Conservation (phyloP, 1,140 invertebrate species). For the Drosophila bocki region DNA sequence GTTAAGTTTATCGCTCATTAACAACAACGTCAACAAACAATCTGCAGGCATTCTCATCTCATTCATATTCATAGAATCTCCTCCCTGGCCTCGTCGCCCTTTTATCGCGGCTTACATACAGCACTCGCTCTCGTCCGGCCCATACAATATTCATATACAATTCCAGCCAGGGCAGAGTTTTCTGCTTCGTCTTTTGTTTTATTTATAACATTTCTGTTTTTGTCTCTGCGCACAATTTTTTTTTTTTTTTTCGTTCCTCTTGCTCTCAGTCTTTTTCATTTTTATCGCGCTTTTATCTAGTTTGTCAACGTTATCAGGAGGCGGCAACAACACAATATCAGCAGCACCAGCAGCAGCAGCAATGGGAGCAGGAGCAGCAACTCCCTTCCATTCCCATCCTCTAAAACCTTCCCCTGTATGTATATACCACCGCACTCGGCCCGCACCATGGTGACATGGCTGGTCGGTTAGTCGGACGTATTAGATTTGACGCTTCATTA, state of each 20-base stretch:
- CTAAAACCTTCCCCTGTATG: constrained; percentile 10
- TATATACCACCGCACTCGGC: constrained; percentile 4
- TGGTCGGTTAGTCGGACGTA: constrained; percentile 64
- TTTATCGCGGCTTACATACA: constrained; percentile 22
- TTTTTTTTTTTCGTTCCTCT: constrained; percentile 6
- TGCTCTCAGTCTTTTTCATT: constrained; percentile 58
- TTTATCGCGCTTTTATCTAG: constrained; percentile 83
- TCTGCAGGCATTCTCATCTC: constrained; percentile 45
- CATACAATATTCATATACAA: constrained; percentile 68
- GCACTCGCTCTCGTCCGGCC: constrained; percentile 14
- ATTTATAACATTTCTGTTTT: constrained; percentile 67
- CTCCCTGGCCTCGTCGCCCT: background rate
- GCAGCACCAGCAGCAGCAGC: constrained; percentile 2
- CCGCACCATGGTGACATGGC: constrained; percentile 53
- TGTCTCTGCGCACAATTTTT: constrained; percentile 55
- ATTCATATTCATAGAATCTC: constrained; percentile 71
- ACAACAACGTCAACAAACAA: constrained; percentile 44
- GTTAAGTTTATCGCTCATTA: constrained; percentile 64
- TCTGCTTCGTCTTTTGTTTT: constrained; percentile 57
- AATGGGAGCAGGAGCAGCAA: constrained; percentile 11
- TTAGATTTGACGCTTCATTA: constrained; percentile 83
- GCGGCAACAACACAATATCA: constrained; percentile 25
- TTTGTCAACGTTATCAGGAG: constrained; percentile 78
- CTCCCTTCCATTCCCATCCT: constrained; percentile 3
- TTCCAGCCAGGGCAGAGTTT: constrained; percentile 33